Base-by-base conservation (phyloP, 2,888 invertebrate species). In the Mythimna albipuncta region DNA sequence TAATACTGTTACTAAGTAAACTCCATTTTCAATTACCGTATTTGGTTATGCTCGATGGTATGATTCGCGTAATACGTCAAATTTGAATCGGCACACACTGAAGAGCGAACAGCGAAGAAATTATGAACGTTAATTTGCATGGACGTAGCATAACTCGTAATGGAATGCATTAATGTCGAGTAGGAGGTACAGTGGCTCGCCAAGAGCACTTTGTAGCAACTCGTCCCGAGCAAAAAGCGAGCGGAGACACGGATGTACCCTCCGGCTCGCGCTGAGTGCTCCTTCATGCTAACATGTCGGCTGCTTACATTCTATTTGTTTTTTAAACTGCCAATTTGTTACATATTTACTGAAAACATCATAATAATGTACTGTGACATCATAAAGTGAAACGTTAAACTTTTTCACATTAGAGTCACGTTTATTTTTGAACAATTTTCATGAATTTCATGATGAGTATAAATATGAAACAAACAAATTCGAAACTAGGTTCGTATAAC, bases 1-100 rank as follows among this genome's bases (percentile, higher is more conserved):
- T 92, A 93, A 94, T 93, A 89, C 88, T 86, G 88, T 89, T 91
- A 88, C 91, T 90, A 91, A 93, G 90, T 93, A 93, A 93, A 93
- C 92, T 92, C 90, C 86, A 89, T 92, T 94, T 94, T 93, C 94
- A 93, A 94, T 94, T 93, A 94, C 89, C 84, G 85, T 89, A 89
- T 91, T 92, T 88, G 84, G 88, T 88, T 87, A 89, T 88, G 83
- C 84, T 84, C 86, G 82, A 87, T 85, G 81, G 85, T 83, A 89
- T 89, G 90, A 91, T 91, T 90, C 84, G 85, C 81, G 78, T 80
- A 85, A 85, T 88, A 83, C 85, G 82, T 85, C 86, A 89, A 88
- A 87, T 86, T 81, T 82, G 82, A 84, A 87, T 86, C 77, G 74
- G 75, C 69, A 78, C 77, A 86, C 81, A 85, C 84, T 72, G 81